Evolutionary conservation across 2,113 vertebrate genomes (phyloP).

Genomic region (Xenus cinereus): DNA sequence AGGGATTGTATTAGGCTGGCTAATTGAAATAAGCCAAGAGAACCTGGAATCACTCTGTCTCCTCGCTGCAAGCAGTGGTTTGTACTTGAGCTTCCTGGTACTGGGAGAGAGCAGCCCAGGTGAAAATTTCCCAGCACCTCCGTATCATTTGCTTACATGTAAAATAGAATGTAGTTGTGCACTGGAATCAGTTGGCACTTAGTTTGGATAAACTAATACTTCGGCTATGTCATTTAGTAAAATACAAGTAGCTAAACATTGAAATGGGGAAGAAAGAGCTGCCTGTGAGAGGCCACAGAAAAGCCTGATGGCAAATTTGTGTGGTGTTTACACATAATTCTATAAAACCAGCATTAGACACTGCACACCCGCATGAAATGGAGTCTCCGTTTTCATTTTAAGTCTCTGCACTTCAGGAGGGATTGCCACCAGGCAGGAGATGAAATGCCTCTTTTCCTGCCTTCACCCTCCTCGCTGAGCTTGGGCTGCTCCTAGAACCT

Average conservation of each 20-base stretch:
- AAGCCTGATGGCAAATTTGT: background rate
- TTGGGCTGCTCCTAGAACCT: background rate
- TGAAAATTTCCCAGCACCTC: background rate
- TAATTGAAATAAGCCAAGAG: conserved; percentile 19
- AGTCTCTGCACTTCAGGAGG: background rate
- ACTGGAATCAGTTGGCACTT: background rate
- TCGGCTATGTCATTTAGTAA: fast-evolving
- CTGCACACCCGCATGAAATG: background rate
- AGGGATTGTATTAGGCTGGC: background rate
- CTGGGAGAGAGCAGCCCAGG: background rate
- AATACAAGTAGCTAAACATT: background rate
- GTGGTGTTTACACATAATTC: background rate
- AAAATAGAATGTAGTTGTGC: background rate
- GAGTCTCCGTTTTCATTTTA: background rate
- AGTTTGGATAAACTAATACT: background rate
- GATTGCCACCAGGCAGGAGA: background rate
- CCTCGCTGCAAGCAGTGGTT: background rate
- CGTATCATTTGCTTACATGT: background rate
- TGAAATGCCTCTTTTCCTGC: background rate
- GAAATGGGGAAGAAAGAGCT: background rate
- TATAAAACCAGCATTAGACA: background rate
- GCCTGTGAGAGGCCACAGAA: background rate
- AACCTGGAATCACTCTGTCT: background rate
- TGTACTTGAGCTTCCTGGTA: background rate
- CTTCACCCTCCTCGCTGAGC: background rate